Base-by-base conservation (phyloP, 2,888 invertebrate genomes). In the Odontomyia ornata region DNA sequence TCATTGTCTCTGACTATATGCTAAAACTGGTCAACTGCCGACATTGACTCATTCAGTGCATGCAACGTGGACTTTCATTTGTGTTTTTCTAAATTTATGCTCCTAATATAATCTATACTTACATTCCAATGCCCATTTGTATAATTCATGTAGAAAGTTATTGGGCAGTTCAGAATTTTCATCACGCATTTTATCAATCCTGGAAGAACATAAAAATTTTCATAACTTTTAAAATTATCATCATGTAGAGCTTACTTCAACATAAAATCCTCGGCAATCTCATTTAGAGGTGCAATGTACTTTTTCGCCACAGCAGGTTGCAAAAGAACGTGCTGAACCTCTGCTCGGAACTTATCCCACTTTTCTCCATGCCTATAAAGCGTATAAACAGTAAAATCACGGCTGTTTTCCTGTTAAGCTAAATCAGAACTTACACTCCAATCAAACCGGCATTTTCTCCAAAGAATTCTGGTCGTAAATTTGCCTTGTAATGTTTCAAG, bases 121-220 rank as follows among this genome's bases (percentile, higher is more conserved):
- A 94, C 97, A 96, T 89, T 97, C 97, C 52, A 97, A 88, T 15
- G 96, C 95, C 97, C 97, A 97, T 84, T 95, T 93, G 85, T 95
- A 94, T 77, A 96, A 91, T 86, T 96, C 95, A 82, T 95, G 95
- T 82, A 94, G 91, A 83, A 97, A 95, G 84, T 95, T 92, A 30
- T 89, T 89, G 0, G 95, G 94, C 83, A 96, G 88, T 85, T 95
- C 94, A 9, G 90, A 89, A 76, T 91, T 88, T 75, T 89, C 88
- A 81, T 93, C 90, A 43, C 89, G 85, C 77, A 90, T 90, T 81
- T 84, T 86, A 82, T 91, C 91, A 88, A 93, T 90, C 86, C 93
- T 93, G 84, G 80, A 88, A 71, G 30, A 73, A 60, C n/a, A 4
- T 25, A 60, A 23, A 13, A 25, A 13, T 23, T 11, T 88, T 30